Evolutionary conservation across 2,797 vertebrate genomes (phyloP), one percentile per base, ranked within the genome.

Genomic region (Neosilurus hyrtlii): DNA sequence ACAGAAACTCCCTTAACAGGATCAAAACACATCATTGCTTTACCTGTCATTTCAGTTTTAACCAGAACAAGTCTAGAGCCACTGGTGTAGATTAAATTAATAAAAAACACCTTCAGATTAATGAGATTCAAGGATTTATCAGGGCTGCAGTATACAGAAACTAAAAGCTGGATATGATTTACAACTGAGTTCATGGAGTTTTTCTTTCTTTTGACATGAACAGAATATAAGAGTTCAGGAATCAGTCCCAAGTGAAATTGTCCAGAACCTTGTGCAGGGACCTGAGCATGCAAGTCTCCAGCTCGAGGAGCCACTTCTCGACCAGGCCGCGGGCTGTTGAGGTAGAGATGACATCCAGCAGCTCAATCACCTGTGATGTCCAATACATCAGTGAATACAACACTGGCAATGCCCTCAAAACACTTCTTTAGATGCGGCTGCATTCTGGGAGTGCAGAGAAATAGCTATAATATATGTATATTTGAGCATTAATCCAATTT

Each of bases 271-370:
- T 96, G 78, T 95, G 96, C 82, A 97, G 87, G 78, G 96, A 97
- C 14, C 89, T 91, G 15, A 92, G 86, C 96, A 98, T 97, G 82
- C 92, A 90, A 14, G 84, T 87, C 88, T 98, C 96, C 14, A 98
- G 89, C 88, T 97, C 94, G 81, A 95, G 87, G 43, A 98, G 89
- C 96, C 96, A 98, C 88, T 96, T 97, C 86, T 98, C 97, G 90
- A 97, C 96, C 86, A 96, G 96, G 49, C 96, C 96, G 82, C 95
- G 93, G 83, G 96, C 94, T 92, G 95, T 95, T 68, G 94, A 93
- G 57, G 96, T 97, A 11, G 96, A 97, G 89, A 98, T 96, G 80
- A 89, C 91, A 20, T 95, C 93, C 70, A 89, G 85, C n/a, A 97
- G 94, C 87, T 93, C 87, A 81, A 98, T 96, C 22, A 92, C 90